phyloP scores from a whole-genome alignment of 2,113 vertebrate species.

The Mus musculus region DNA sequence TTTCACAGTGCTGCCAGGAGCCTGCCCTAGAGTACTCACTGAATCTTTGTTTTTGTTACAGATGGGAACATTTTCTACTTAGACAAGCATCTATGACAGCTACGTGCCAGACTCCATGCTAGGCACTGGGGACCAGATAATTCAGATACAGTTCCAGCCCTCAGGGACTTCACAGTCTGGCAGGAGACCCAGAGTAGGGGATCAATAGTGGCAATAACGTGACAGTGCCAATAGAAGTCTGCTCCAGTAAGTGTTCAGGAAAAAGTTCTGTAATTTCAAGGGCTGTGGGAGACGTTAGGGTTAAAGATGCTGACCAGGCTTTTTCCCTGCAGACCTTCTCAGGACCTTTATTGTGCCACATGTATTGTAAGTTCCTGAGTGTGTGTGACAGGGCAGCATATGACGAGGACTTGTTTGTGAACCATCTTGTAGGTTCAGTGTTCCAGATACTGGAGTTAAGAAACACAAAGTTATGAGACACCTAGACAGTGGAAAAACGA shows the following conservation, averaged over 20 bases:
- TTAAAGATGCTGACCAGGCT: neutral
- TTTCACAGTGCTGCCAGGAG: neutral
- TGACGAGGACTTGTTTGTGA: neutral
- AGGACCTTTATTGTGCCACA: neutral
- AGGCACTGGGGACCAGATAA: neutral
- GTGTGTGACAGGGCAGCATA: neutral
- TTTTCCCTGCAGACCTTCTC: neutral
- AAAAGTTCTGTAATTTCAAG: neutral
- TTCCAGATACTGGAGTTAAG: neutral
- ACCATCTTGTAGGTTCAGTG: neutral
- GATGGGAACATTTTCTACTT: neutral
- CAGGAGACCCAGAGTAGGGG: neutral
- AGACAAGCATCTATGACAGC: neutral
- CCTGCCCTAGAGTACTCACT: neutral
- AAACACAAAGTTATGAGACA: neutral
- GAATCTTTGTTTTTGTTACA: neutral
- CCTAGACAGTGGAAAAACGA: neutral
- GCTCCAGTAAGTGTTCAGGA: neutral
- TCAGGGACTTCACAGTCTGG: slow-evolving; percentile 1
- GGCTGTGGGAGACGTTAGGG: neutral
- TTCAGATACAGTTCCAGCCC: neutral
- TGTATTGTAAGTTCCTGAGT: neutral
- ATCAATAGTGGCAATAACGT: neutral
- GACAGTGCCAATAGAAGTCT: neutral
- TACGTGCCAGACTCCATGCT: neutral